Conservation (phyloP, 2,113 vertebrate species). For the Xiphorhynchus elegans region DNA sequence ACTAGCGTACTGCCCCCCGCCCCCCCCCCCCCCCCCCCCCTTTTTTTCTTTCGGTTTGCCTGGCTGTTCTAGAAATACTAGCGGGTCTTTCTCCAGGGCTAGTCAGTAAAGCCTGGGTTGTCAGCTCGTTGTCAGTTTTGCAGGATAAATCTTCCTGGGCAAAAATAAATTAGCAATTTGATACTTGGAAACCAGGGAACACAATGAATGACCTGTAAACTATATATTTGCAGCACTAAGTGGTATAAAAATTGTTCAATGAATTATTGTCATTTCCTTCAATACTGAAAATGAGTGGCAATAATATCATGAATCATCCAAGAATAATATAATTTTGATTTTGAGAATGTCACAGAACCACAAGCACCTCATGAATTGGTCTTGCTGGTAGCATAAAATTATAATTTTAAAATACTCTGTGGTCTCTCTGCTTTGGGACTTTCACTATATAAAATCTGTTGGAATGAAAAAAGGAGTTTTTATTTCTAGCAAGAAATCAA, state of each 20-base stretch:
- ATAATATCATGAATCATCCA: background rate
- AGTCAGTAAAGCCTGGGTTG: background rate
- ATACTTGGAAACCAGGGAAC: background rate
- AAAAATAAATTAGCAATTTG: background rate
- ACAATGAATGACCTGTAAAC: background rate
- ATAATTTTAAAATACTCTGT: slow-evolving; percentile 19
- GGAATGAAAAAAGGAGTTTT: slow-evolving; percentile 21
- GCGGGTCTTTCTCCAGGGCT: background rate
- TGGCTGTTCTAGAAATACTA: background rate
- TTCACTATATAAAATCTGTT: slow-evolving; percentile 18
- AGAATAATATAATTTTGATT: background rate
- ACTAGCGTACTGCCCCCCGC: background rate
- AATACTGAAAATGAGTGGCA: slow-evolving; percentile 16
- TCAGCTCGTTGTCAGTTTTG: background rate
- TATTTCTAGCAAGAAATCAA: background rate
- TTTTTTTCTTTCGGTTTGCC: background rate
- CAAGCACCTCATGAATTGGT: slow-evolving; percentile 38
- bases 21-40: no score
- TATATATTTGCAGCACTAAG: background rate
- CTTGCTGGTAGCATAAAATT: slow-evolving; percentile 39
- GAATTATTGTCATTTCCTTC: slow-evolving; percentile 19
- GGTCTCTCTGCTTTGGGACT: background rate
- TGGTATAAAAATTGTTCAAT: background rate
- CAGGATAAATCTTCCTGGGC: background rate
- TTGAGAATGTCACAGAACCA: slow-evolving; percentile 18